Conservation (phyloP, 2,888 invertebrate genomes). For the Argynnis bischoffii region DNA sequence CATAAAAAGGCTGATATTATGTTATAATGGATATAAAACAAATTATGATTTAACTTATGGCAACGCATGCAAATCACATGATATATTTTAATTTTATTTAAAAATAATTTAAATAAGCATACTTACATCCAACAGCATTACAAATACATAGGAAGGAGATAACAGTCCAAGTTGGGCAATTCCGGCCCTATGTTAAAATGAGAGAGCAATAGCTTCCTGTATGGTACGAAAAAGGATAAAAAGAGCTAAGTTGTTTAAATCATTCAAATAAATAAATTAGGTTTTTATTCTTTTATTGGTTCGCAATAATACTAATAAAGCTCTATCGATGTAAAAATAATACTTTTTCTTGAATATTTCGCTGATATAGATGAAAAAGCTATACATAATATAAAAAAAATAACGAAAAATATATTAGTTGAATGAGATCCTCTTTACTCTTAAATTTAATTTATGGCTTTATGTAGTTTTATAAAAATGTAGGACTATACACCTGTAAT, state of each 20-base stretch:
- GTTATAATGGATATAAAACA: too few relatives aligned
- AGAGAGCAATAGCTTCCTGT: conserved; percentile 47
- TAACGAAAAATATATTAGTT: too few relatives aligned
- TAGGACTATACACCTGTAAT: neutral
- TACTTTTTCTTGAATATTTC: neutral
- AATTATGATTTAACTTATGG: too few relatives aligned
- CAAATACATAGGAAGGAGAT: conserved; percentile 63
- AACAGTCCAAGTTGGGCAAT: conserved; percentile 65
- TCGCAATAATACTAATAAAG: conserved; percentile 29
- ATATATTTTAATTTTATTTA: conserved; percentile 20
- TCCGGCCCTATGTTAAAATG: conserved; percentile 51
- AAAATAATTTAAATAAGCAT: conserved; percentile 42
- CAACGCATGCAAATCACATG: too few relatives aligned
- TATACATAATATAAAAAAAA: too few relatives aligned
- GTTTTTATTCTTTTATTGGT: conserved; percentile 66
- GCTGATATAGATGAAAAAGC: too few relatives aligned
- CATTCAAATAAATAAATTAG: conserved; percentile 66
- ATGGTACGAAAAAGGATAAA: conserved; percentile 46
- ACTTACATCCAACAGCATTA: conserved; percentile 43
- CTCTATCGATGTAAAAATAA: neutral
- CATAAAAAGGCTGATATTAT: too few relatives aligned
- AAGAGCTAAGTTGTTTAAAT: conserved; percentile 64
- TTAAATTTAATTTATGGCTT: too few relatives aligned
- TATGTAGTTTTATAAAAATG: too few relatives aligned
- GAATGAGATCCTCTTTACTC: too few relatives aligned